Conservation (phyloP, 1,140 invertebrate species). For the Leptopilina boulardi region DNA sequence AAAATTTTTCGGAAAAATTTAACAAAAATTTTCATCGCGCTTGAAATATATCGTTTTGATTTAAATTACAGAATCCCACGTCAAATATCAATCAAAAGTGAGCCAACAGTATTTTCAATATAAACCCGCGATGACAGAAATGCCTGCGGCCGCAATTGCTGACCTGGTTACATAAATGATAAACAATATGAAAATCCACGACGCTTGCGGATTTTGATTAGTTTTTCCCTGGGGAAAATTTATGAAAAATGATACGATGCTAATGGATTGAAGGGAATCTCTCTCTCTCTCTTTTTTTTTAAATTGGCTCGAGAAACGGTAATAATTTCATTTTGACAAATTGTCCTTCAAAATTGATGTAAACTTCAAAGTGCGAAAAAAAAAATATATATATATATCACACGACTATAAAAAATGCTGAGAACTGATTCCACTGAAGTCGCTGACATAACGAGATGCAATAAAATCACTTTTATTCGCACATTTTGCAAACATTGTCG, state of each 20-base stretch:
- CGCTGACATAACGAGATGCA: constrained; percentile 4
- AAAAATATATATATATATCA: background rate
- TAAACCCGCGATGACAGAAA: background rate
- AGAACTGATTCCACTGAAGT: background rate
- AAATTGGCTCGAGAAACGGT: background rate
- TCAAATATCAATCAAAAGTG: background rate
- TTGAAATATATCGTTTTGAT: background rate
- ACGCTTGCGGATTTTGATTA: background rate
- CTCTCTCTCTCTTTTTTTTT: no score
- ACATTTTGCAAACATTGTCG: background rate
- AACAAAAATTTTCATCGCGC: background rate
- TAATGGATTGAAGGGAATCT: background rate
- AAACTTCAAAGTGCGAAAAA: background rate
- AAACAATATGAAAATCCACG: constrained; percentile 1
- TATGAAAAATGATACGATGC: background rate
- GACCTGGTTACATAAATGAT: constrained; percentile 9
- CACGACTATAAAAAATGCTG: background rate
- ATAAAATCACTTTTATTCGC: constrained; percentile 3
- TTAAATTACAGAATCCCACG: background rate
- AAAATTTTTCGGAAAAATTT: background rate
- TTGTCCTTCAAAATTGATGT: background rate
- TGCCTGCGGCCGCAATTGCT: background rate
- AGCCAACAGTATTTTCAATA: constrained; percentile 1
- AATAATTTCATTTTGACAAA: constrained; percentile 7
- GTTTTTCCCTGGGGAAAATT: constrained; percentile 9